Conservation (phyloP, 2,797 vertebrate genomes). For the Hozukius guyotensis region DNA sequence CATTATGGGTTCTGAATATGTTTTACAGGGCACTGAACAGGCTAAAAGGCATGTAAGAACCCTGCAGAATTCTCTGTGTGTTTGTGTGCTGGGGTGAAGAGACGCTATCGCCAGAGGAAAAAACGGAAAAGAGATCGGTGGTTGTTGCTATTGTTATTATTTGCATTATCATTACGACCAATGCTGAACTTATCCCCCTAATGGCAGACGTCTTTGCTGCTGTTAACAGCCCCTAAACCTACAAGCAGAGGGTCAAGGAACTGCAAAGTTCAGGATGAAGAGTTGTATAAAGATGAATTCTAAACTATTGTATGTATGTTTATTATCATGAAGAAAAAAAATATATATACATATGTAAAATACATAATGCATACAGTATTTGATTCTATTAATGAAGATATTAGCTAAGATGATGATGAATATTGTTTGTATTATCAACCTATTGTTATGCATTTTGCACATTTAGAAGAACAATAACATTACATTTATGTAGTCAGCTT, state of each 20-base stretch:
- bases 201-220: slow-evolving; percentile 52
- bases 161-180: slow-evolving; percentile 58
- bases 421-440: slow-evolving; percentile 88
- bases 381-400: slow-evolving; percentile 87
- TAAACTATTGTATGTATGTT: slow-evolving; percentile 84
- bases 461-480: slow-evolving; percentile 91
- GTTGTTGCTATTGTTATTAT: slow-evolving; percentile 69
- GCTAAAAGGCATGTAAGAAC: slow-evolving; percentile 40
- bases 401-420: slow-evolving; percentile 82
- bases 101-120: slow-evolving; percentile 30
- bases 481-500: slow-evolving; percentile 94
- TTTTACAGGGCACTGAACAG: slow-evolving; percentile 57
- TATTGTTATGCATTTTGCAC: slow-evolving; percentile 97
- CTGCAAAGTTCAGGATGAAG: slow-evolving; percentile 71
- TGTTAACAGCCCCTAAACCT: slow-evolving; percentile 65
- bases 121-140: slow-evolving; percentile 31
- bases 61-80: slow-evolving; percentile 33
- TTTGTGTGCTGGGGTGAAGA: slow-evolving; percentile 41
- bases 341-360: slow-evolving; percentile 88
- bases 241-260: slow-evolving; percentile 66
- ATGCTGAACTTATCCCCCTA: slow-evolving; percentile 41
- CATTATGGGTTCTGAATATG: slow-evolving; percentile 43
- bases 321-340: slow-evolving; percentile 88
- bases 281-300: slow-evolving; percentile 81
- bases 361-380: slow-evolving; percentile 83